phyloP scores from a whole-genome alignment of 2,797 vertebrate species.

The Hoplostethus atlanticus region DNA sequence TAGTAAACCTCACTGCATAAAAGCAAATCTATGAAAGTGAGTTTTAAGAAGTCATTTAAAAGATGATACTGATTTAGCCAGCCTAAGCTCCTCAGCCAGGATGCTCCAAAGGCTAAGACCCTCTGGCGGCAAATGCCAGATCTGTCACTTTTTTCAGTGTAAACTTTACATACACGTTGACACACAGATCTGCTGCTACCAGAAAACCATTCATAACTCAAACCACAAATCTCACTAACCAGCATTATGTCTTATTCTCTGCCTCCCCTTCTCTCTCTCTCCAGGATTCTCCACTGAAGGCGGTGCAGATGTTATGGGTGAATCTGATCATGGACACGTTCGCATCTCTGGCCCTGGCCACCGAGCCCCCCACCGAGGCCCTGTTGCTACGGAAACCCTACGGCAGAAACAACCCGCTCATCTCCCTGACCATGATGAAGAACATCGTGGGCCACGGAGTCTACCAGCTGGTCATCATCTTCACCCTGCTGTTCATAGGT shows the following conservation, averaged over 20 bases:
- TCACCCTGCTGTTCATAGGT: conserved; percentile 93
- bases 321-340: conserved; percentile 97
- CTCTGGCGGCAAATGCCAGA: neutral
- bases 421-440: conserved; percentile 96
- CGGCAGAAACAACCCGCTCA: conserved; percentile 92
- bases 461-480: conserved; percentile 94
- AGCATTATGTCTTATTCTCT: neutral
- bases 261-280: conserved; percentile 10
- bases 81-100: no score
- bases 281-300: conserved; percentile 91
- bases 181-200: neutral
- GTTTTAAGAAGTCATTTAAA: no score
- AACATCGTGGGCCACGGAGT: conserved; percentile 93
- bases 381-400: conserved; percentile 92
- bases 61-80: no score
- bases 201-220: neutral
- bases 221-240: conserved; percentile 2
- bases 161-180: neutral
- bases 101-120: no score
- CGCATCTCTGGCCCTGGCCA: conserved; percentile 93
- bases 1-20: no score
- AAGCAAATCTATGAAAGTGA: no score
- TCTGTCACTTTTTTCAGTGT: neutral
- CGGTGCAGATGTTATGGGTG: conserved; percentile 96
- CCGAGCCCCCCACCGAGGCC: conserved; percentile 91